Conservation (phyloP, 2,888 invertebrate genomes). For the Eudiplozoon nipponicum region DNA sequence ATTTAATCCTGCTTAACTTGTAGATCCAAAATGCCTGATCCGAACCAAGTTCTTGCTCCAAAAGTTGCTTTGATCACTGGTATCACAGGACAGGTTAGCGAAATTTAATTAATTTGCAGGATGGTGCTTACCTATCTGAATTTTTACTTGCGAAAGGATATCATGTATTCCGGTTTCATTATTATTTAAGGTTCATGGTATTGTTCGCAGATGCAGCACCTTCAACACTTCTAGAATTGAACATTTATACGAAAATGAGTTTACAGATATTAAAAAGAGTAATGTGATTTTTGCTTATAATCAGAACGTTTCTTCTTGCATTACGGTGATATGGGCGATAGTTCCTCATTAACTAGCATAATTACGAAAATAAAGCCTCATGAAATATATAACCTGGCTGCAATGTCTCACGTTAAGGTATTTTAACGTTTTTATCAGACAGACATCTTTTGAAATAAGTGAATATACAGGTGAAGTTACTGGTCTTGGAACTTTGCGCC, state of each 20-base stretch:
- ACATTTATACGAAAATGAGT: slow-evolving; percentile 42
- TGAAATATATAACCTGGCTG: slow-evolving; percentile 87
- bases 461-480: slow-evolving; percentile 77
- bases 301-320: slow-evolving; percentile 35
- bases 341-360: slow-evolving; percentile 59
- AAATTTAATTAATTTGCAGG: slow-evolving; percentile 32
- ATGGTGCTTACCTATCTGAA: slow-evolving; percentile 85
- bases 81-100: slow-evolving; percentile 65
- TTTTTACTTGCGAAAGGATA: slow-evolving; percentile 63
- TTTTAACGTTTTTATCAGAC: slow-evolving; percentile 16
- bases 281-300: too few species aligned
- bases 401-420: slow-evolving; percentile 91
- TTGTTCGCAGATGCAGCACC: slow-evolving; percentile 61
- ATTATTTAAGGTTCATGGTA: slow-evolving; percentile 44
- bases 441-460: slow-evolving; percentile 72
- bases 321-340: slow-evolving; percentile 93
- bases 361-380: slow-evolving; percentile 45
- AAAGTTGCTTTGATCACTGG: slow-evolving; percentile 63
- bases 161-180: slow-evolving; percentile 26
- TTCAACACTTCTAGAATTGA: slow-evolving; percentile 84
- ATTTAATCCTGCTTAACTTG: too few species aligned
- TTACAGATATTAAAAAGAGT: neutral
- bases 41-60: too few species aligned
- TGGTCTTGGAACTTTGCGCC: slow-evolving; percentile 25
- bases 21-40: too few species aligned